Evolutionary conservation across 2,888 invertebrate species (phyloP), one percentile per base, ranked within the genome.

Genomic region (Ypsolopha sequella): DNA sequence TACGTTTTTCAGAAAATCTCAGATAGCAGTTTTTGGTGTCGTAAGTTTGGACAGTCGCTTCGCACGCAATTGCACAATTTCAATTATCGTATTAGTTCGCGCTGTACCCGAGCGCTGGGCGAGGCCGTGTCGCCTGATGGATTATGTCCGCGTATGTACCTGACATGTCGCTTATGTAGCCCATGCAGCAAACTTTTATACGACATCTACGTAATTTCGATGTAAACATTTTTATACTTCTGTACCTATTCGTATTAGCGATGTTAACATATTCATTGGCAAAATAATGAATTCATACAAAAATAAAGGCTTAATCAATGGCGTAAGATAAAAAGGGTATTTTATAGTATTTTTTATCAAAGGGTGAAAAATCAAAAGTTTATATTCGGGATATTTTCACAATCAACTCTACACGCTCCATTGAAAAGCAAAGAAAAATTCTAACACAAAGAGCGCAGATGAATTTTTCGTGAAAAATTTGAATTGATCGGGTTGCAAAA

Each of bases 11-110:
- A 24, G 4, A 24, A 24, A 24, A 24, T 24, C 24, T 24, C 24
- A 24, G 24, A 24, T 24, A 24, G 2, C 24, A 4, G 2, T 3
- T 24, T 24, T 24, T 24, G 24, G 24, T 24, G 24, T 24, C 24
- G 24, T 24, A 24, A 24, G 24, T 9, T 11, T 11, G 46, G 46
- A 11, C 33, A 72, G 66, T 70, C 69, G 76, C 77, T 82, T 85
- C 71, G 85, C 87, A 87, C 85, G 87, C 85, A 82, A 86, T 86
- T 86, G 85, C 87, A 86, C 85, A 82, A 82, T 87, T 87, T 86
- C 87, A 87, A 87, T 87, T 87, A 87, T 84, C 79, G 71, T 78
- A 87, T 86, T 87, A 86, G 79, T 77, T 73, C 59, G 64, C 73
- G 74, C 64, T 66, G 71, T 68, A 68, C 66, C 65, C n/a, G n/a